Percentiles rank a stretch among this genome's conserved stretches.
Evolutionary conservation across 2,888 invertebrate genomes (phyloP).

Genomic region (Pollenia griseotomentosa): DNA sequence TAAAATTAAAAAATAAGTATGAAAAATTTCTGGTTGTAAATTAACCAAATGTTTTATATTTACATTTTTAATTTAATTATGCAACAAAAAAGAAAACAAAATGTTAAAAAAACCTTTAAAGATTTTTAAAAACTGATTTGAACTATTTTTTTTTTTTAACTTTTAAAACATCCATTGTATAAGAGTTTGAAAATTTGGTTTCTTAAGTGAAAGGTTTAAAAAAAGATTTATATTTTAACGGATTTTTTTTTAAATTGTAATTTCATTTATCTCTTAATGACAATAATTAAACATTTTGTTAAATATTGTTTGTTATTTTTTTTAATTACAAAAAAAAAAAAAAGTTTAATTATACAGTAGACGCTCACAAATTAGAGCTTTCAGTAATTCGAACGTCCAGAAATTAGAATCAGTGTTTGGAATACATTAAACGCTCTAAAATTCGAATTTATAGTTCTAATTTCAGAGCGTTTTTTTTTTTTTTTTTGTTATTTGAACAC

Average conservation of each 20-base stretch:
- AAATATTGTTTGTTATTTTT: background rate
- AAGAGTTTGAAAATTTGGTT: background rate
- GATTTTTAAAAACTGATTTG: slow-evolving; percentile 16
- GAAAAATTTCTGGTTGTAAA: background rate
- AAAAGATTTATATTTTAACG: background rate
- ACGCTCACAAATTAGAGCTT: too few relatives aligned
- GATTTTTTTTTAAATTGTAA: background rate
- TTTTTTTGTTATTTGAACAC: too few relatives aligned
- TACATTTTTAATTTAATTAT: slow-evolving; percentile 1
- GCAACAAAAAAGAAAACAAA: background rate
- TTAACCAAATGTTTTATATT: background rate
- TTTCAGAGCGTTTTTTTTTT: too few relatives aligned
- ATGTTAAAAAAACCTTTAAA: slow-evolving; percentile 1
- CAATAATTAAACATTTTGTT: slow-evolving; percentile 15
- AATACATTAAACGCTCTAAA: too few relatives aligned
- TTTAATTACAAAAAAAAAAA: background rate
- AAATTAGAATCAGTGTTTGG: too few relatives aligned
- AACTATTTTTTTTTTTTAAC: background rate
- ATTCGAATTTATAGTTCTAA: too few relatives aligned
- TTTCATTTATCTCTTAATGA: slow-evolving; percentile 19
- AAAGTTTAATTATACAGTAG: background rate
- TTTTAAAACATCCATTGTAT: background rate
- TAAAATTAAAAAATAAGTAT: background rate
- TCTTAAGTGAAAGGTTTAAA: slow-evolving; percentile 31
- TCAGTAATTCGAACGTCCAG: too few relatives aligned